Base-by-base conservation (phyloP, 2,888 invertebrate genomes). In the Helleia helle region DNA sequence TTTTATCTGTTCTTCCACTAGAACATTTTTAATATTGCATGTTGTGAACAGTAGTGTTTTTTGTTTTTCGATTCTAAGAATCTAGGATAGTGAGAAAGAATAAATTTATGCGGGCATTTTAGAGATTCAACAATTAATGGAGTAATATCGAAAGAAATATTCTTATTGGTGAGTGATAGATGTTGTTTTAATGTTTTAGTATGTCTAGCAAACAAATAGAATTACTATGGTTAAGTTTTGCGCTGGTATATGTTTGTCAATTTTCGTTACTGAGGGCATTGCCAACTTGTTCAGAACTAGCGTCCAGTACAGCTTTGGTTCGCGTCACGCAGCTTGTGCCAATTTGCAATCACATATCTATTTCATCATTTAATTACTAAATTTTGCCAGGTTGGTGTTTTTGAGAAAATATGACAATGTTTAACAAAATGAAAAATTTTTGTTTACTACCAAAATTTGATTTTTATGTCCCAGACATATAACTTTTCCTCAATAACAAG, bases 101-200 rank as follows among this genome's bases (percentile, higher is more conserved):
- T 43, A 58, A 56, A 60, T 56, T 56, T 59, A 66, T 65, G 65
- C 62, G 63, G 61, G 65, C 64, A 69, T 60, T 34, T 47, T 36
- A 42, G 43, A 40, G 61, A 55, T 51, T 45, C 41, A 50, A 34
- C 46, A 41, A 56, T 54, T 60, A 48, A 53, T 53, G 49, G 52
- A 57, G 49, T 56, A 52, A 63, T 60, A 63, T 62, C 54, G 52
- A 59, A 58, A 60, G 59, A 71, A 66, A 66, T 64, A 51, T 65
- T 68, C 59, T 62, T 70, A 55, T 64, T 68, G 79, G 80, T 80
- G 65, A 79, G 80, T 76, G 60, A 52, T 22, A 17, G 7, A 29
- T 29, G n/a, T 9, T 29, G 4, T 17, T 14, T 18, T 27, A 9
- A 29, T 44, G 27, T 39, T 22, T 42, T 42, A 30, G 47, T 39